A percentile compares a stretch with the other conserved stretches of the same genome.
These are phyloP conservation scores for Phallusia fumigata DNA, from an alignment of 23 tunicate species.

Conservation along the genomic window DNA sequence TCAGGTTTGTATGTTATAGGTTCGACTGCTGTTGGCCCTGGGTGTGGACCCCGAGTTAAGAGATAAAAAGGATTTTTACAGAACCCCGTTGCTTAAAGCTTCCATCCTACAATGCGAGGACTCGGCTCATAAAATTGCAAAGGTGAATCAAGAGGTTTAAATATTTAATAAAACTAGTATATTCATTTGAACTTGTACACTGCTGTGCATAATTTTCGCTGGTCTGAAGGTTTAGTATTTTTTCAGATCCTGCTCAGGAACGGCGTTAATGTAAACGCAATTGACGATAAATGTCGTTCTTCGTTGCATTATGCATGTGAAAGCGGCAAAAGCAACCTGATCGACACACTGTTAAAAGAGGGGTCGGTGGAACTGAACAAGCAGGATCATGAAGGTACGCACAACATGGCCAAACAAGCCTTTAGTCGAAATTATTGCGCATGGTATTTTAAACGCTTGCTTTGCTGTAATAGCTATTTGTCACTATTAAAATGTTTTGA, in stretches of 20 bases:
- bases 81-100: conserved; percentile 81
- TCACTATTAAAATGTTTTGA: no score
- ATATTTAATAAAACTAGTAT: no score
- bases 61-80: conserved; percentile 63
- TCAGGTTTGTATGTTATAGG: conserved; percentile 37
- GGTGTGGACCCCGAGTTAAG: conserved; percentile 62
- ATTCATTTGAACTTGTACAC: no score
- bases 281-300: conserved; percentile 43
- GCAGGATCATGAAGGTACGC: conserved; percentile 55
- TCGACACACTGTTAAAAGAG: conserved; percentile 61
- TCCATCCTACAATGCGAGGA: conserved; percentile 51
- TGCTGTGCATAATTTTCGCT: no score
- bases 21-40: conserved; percentile 63
- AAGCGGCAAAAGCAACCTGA: conserved; percentile 51
- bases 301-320: conserved; percentile 75
- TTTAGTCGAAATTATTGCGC: no score
- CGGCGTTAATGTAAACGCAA: conserved; percentile 64
- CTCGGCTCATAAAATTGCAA: conserved; percentile 58
- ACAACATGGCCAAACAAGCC: background rate
- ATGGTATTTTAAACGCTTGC: no score
- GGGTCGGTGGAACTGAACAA: conserved; percentile 75
- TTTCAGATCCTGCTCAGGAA: conserved; percentile 63
- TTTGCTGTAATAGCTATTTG: no score
- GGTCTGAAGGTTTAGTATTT: no score
- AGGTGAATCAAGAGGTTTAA: conserved; percentile 27